Evolutionary conservation across 2,888 invertebrate species (phyloP).

Genomic region (Limulus polyphemus): DNA sequence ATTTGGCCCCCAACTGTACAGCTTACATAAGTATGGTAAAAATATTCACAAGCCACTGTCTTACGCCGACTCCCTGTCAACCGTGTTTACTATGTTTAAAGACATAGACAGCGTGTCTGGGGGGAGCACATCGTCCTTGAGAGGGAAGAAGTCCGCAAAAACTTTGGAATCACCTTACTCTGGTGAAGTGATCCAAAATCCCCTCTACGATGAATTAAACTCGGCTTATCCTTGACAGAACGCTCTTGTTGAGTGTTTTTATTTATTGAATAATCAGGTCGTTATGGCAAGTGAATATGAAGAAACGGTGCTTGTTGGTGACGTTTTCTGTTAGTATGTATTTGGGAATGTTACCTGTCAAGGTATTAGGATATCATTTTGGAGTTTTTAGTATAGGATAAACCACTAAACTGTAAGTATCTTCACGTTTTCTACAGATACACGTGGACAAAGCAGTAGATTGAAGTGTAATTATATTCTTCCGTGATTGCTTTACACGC

Average conservation of each 20-base stretch:
- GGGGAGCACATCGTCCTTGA: conserved; percentile 6
- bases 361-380: no score
- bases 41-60: conserved; percentile 19
- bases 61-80: conserved; percentile 25
- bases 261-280: no score
- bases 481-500: no score
- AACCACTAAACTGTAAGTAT: no score
- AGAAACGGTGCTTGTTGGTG: no score
- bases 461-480: no score
- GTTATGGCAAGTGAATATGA: no score
- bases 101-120: conserved; percentile 15
- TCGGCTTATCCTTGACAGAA: conserved; percentile 16
- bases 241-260: neutral
- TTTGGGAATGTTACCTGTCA: no score
- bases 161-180: conserved; percentile 14
- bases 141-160: conserved; percentile 17
- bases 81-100: conserved; percentile 24
- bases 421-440: no score
- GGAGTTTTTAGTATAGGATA: no score
- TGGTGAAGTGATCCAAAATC: conserved; percentile 13
- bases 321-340: no score
- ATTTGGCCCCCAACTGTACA: conserved; percentile 19
- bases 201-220: conserved; percentile 15
- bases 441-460: no score
- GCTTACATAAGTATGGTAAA: conserved; percentile 21